Percentiles rank a stretch among this genome's conserved stretches.
These are phyloP conservation scores for Ecdyonurus torrentis DNA, from an alignment of 2,888 invertebrate species.

Conservation along the genomic window DNA sequence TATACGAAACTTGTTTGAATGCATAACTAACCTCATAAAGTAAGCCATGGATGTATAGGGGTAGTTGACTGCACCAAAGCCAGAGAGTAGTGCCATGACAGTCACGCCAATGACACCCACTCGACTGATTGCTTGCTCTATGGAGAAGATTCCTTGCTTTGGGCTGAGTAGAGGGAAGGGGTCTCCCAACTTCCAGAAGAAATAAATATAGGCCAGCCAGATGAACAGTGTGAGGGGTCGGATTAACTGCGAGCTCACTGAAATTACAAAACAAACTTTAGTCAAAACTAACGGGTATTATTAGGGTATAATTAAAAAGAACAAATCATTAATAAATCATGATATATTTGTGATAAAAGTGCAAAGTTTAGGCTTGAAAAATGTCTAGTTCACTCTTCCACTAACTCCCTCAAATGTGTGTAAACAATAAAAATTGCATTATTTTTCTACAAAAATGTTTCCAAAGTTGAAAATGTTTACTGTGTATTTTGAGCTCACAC, in stretches of 20 bases:
- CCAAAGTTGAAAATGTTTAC: no score
- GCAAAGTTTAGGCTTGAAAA: no score
- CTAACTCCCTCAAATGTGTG: no score
- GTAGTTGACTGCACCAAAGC: conserved; percentile 99
- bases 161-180: conserved; percentile 95
- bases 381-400: no score
- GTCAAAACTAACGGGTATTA: no score
- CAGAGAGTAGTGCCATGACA: conserved; percentile 95
- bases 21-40: conserved; percentile 56
- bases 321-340: no score
- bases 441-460: no score
- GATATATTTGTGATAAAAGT: no score
- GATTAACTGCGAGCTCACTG: conserved; percentile 61
- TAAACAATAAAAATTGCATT: no score
- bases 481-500: no score
- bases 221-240: conserved; percentile 62
- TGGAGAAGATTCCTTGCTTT: conserved; percentile 82
- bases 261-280: conserved; percentile 20
- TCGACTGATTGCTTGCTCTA: conserved; percentile 84
- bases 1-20: no score
- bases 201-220: conserved; percentile 84
- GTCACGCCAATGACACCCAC: conserved; percentile 99
- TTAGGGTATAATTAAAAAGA: no score
- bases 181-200: conserved; percentile 98
- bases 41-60: conserved; percentile 98